Conservation (phyloP, 2,113 vertebrate genomes). For the Athene noctua region DNA sequence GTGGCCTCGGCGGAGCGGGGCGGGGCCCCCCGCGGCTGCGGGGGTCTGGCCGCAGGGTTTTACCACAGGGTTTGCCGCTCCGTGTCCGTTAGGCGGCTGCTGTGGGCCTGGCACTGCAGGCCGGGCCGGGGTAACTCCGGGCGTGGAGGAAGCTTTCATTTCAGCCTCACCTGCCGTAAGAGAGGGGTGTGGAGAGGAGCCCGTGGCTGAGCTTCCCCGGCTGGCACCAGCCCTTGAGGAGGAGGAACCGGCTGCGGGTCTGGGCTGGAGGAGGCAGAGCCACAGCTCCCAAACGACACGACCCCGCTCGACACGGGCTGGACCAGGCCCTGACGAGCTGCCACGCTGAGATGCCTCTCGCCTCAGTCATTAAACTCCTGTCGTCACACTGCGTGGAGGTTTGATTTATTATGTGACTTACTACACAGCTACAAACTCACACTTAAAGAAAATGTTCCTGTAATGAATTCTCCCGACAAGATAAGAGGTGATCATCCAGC, state of each 20-base stretch:
- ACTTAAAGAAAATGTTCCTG: not conserved
- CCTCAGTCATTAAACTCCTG: not conserved
- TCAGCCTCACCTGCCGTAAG: fast-evolving
- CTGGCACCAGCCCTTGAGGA: not conserved
- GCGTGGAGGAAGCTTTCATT: not conserved
- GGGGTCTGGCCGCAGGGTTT: no score
- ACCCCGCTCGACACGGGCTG: fast-evolving
- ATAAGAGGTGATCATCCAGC: fast-evolving
- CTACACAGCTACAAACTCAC: not conserved
- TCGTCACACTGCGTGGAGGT: fast-evolving
- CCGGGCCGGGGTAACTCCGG: fast-evolving
- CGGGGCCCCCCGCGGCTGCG: no score
- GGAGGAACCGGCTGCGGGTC: fast-evolving
- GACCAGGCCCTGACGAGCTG: not conserved
- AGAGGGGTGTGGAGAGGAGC: not conserved
- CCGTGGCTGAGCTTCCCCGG: not conserved
- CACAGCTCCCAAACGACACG: not conserved
- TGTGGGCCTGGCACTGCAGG: fast-evolving
- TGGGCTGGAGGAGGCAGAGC: not conserved
- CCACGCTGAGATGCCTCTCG: fast-evolving
- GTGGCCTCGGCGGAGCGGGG: not conserved
- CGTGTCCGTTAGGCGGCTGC: not conserved
- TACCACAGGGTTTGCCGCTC: not conserved
- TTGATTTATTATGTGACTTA: fast-evolving
- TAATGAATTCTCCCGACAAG: fast-evolving